Base-by-base conservation (phyloP, 2,113 vertebrate species). In the Eudorcas thomsonii region DNA sequence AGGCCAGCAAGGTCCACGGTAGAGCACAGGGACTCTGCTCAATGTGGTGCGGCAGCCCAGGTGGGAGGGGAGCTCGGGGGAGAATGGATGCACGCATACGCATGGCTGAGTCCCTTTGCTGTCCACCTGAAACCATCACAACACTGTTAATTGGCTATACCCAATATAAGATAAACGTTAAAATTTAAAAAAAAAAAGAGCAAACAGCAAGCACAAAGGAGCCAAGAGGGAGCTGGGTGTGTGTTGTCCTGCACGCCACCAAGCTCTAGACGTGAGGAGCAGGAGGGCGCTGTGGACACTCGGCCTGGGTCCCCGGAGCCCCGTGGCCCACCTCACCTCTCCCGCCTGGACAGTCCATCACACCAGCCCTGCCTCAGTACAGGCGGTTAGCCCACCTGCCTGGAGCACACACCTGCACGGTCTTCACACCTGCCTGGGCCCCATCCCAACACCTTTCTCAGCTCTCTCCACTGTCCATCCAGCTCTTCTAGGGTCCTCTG, bases 301-400 rank as follows among this genome's bases (percentile, higher is more conserved):
- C 0, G 1, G 45, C 3, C 1, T 3, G 21, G 6, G 2, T 1
- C 67, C 26, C 36, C 15, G 2, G 50, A 54, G 59, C 3, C 14
- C 10, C 13, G 0, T 0, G 36, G 9, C 16, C 43, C 5, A 12
- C 17, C 54, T 43, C 67, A 3, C 43, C 67, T 93, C 67, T 30
- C 67, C 71, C 1, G 4, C 59, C 80, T 77, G 2, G 21, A 59
- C 45, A 2, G 9, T 8, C 43, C 0, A 33, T n/a, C 11, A n/a
- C 39, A 4, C 43, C 39, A 26, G 64, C 19, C 45, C 84, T 54
- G 28, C 62, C n/a, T 13, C 30, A 1, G 3, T 6, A 6, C 5
- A 5, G 17, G 11, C 30, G 11, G 36, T 45, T 55, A 21, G 6
- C 10, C n/a, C 59, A 17, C 62, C 52, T 30, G 36, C 48, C 50